Evolutionary conservation across 2,797 vertebrate genomes (phyloP).

Genomic region (Myiotriccus ornatus): DNA sequence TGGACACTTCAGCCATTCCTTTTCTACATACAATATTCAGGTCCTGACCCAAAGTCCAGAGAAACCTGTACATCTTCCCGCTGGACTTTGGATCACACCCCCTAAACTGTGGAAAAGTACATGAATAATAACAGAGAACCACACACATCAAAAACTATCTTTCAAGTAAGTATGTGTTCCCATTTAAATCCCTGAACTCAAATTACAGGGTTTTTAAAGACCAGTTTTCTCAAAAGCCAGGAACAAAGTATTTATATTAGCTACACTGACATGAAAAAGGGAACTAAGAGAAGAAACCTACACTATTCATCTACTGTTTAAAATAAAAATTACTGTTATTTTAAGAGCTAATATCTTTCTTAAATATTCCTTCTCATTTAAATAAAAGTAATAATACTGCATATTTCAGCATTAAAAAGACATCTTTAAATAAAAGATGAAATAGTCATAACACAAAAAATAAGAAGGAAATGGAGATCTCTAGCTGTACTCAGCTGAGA

Average conservation of each 20-base stretch:
- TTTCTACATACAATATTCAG: neutral
- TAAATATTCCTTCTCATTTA: neutral
- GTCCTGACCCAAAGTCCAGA: neutral
- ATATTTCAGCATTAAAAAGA: neutral
- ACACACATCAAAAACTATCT: conserved; percentile 43
- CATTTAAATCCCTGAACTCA: conserved; percentile 55
- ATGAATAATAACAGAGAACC: conserved; percentile 41
- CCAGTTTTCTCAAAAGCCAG: conserved; percentile 48
- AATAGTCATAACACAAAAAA: neutral
- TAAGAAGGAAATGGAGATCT: neutral
- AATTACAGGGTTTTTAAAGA: conserved; percentile 61
- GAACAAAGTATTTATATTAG: conserved; percentile 62
- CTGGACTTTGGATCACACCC: neutral
- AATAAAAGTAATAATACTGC: neutral
- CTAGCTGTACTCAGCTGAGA: conserved; percentile 16
- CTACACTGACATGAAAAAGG: conserved; percentile 13
- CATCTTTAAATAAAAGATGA: neutral
- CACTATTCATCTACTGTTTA: neutral
- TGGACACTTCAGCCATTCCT: neutral
- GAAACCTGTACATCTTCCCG: neutral
- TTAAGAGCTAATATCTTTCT: neutral
- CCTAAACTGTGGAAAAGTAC: neutral
- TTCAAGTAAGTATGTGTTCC: conserved; percentile 33
- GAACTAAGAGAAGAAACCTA: conserved; percentile 1
- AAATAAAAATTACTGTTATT: conserved; percentile 31